Evolutionary conservation across 1,140 invertebrate species (phyloP).

Genomic region (Brachystomella parvula): DNA sequence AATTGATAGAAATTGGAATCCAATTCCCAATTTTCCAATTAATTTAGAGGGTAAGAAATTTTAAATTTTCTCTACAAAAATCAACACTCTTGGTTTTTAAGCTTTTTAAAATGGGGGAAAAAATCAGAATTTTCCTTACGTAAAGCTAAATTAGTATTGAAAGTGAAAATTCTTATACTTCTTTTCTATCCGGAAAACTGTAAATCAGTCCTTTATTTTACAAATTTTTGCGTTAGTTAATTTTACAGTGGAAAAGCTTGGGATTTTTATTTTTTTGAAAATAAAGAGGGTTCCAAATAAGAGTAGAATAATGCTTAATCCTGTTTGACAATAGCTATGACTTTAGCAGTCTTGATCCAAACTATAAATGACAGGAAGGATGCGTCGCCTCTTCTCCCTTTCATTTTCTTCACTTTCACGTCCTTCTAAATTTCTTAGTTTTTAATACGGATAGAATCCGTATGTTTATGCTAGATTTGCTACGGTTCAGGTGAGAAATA

Average conservation of each 20-base stretch:
- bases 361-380: no score
- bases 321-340: no score
- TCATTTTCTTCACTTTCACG: background rate
- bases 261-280: no score
- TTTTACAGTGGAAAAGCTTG: no score
- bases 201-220: background rate
- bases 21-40: background rate
- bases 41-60: background rate
- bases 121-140: background rate
- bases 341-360: no score
- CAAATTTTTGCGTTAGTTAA: no score
- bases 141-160: background rate
- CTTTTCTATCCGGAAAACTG: background rate
- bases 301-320: no score
- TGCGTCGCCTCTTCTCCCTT: background rate
- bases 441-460: background rate
- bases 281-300: no score
- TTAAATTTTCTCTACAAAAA: background rate
- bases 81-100: no score
- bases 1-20: no score
- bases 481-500: background rate
- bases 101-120: background rate
- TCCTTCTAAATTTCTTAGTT: background rate
- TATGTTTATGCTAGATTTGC: background rate
- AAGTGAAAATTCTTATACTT: background rate